Evolutionary conservation across 2,797 vertebrate species (phyloP), one percentile per base, ranked within the genome.

Genomic region (Chromobotia macracanthus): DNA sequence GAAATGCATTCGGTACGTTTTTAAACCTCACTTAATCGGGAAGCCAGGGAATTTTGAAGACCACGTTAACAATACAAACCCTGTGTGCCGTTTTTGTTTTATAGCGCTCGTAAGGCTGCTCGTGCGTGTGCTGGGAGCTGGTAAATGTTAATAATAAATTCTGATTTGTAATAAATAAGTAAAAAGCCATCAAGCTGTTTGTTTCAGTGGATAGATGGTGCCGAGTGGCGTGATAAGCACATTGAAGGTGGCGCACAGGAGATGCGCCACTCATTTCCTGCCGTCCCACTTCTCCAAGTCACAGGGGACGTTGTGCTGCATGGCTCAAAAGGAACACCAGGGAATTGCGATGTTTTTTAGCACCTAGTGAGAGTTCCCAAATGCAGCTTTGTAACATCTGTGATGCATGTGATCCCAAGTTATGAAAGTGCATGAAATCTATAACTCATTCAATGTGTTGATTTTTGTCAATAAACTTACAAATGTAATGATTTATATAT

Each of bases 201-300:
- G 71, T 75, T 23, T 77, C 41, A 35, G 23, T 75, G 67, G 46
- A 68, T 56, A 65, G 51, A 28, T 73, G 18, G 25, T 50, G 38
- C 35, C 64, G 23, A 25, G 66, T 70, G 65, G 48, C 38, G 28
- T 68, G 63, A 51, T 2, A 25, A 65, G 56, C 55, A n/a, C 41
- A 35, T 82, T 23, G 44, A 65, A 50, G 51, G 67, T n/a, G n/a
- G n/a, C 75, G n/a, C 44, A 72, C 79, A 63, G 67, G 51, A 82
- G 74, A 85, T 25, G 48, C 81, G 65, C 70, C n/a, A n/a, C 64
- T 84, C 23, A n/a, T n/a, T n/a, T 84, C 83, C 68, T 77, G 70
- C 68, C 82, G 85, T 84, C 80, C 83, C 80, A 86, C 10, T 87
- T 84, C 70, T 80, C 75, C 61, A 46, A 71, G 67, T 79, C 84